Percentiles rank a stretch among this genome's conserved stretches.
Conservation (phyloP, 1,140 invertebrate genomes). For the Nixonia krombeini region DNA sequence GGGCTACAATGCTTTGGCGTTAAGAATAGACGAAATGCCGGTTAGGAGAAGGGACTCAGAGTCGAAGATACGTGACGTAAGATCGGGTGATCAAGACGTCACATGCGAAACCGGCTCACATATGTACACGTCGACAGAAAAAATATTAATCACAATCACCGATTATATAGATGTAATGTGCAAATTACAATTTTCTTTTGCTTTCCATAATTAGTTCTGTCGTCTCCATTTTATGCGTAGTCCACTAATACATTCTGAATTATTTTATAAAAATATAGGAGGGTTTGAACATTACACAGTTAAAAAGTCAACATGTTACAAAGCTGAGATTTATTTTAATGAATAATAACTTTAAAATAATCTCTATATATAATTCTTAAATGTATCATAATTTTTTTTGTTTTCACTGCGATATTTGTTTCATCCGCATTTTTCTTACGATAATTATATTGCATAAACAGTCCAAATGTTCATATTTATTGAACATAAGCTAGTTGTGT, state of each 20-base stretch:
- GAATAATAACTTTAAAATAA: conserved; percentile 68
- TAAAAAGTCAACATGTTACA: too few species aligned
- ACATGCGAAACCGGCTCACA: neutral
- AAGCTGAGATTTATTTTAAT: conserved; percentile 69
- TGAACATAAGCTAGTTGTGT: conserved; percentile 28
- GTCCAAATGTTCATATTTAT: conserved; percentile 25
- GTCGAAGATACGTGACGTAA: conserved; percentile 25
- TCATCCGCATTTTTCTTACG: conserved; percentile 24
- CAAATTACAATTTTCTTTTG: too few species aligned
- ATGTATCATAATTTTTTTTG: conserved; percentile 52
- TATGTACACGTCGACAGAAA: neutral
- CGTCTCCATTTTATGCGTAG: too few species aligned
- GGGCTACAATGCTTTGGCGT: conserved; percentile 13
- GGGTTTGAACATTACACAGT: too few species aligned
- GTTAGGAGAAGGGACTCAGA: conserved; percentile 11
- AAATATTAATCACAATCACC: too few species aligned
- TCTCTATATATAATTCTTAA: conserved; percentile 65
- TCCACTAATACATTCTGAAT: too few species aligned
- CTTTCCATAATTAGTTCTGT: too few species aligned
- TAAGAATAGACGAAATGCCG: conserved; percentile 32
- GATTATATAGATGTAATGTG: too few species aligned
- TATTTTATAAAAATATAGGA: too few species aligned
- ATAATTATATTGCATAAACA: conserved; percentile 25
- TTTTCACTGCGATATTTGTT: conserved; percentile 37
- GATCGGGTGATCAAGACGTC: conserved; percentile 43